Base-by-base conservation (phyloP, 2,797 vertebrate species). In the Hippocampus kuda region DNA sequence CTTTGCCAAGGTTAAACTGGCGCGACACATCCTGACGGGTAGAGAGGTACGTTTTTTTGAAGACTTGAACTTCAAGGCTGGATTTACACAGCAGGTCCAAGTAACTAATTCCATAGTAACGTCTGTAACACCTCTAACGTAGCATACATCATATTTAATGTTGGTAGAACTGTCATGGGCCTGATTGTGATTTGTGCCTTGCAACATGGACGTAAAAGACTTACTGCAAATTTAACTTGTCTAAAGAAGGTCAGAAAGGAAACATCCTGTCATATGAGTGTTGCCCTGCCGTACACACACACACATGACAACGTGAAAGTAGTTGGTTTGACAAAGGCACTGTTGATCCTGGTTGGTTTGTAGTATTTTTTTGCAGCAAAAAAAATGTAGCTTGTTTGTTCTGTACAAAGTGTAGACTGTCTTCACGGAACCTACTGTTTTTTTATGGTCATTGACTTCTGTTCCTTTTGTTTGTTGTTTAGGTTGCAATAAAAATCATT, bases 401-500 rank as follows among this genome's bases (percentile, higher is more conserved):
- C 24, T 42, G 22, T 24, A 22, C 26, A 12, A 57, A 13, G 24
- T 57, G 53, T 22, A 20, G 0, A 7, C 10, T 26, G n/a, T 24
- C 4, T 15, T 24, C 41, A 64, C 27, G 24, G 15, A 48, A 65
- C 62, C n/a, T 46, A 42, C 42, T 46, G 5, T 51, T 51, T 51
- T 64, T 65, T 65, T 48, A 8, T 65, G 22, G 22, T 65, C n/a
- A 48, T 48, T 76, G 4, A 54, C 24, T 65, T 70, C 0, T 44
- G 61, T 56, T 62, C 48, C 15, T 46, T 0, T 72, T n/a, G 3
- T 77, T 70, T 72, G 13, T 48, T 72, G 16, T 71, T 1, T 81
- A 97, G 95, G 95, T 98, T 16, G 95, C 95, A 65, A 97, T 98
- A 88, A 98, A 96, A 85, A 98, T 98, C 82, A 98, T 98, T 0